Evolutionary conservation across 1,140 invertebrate species (phyloP), one percentile per base, ranked within the genome.

Genomic region (Littorina saxatilis): DNA sequence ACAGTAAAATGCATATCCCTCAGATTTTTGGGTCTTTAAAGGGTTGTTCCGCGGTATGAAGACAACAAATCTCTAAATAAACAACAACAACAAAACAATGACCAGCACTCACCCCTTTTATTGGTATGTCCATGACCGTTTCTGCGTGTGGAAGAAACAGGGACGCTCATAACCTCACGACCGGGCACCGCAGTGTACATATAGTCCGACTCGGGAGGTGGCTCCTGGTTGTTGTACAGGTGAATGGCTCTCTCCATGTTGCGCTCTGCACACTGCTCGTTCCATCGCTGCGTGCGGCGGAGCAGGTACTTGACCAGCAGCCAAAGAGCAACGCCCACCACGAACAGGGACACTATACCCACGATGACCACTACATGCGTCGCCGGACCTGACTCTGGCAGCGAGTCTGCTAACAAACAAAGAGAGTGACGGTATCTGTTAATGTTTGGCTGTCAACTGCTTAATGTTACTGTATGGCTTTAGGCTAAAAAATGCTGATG

Each of bases 181-280:
- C 29, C 37, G 5, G 80, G 80, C 40, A 82, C 32, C 1, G 80
- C 47, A 32, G 80, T 82, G 63, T 82, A 77, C 47, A 74, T 74
- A 17, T 75, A 52, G 13, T 77, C 78, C 5, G 70, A 74, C 50
- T 84, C 80, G 20, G 63, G 61, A 29, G 72, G 50, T 7, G 75
- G 61, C 58, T 83, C 82, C 58, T 85, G 84, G 29, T 68, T 83
- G 66, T 83, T 82, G 66, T 82, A 83, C 13, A 85, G 61, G 55
- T 74, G 63, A 50, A 85, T 79, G n/a, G 84, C 84, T 27, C 76
- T 32, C 29, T 77, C 79, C 75, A 85, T 81, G 50, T 77, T 82
- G 35, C 61, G 79, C 55, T 85, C 75, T 15, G 74, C 79, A 39
- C 84, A 72, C 5, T 61, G 74, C 47, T 83, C 81, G 15, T 70